Evolutionary conservation across 2,797 vertebrate species (phyloP), one percentile per base, ranked within the genome.

Genomic region (Naso thynnoides): DNA sequence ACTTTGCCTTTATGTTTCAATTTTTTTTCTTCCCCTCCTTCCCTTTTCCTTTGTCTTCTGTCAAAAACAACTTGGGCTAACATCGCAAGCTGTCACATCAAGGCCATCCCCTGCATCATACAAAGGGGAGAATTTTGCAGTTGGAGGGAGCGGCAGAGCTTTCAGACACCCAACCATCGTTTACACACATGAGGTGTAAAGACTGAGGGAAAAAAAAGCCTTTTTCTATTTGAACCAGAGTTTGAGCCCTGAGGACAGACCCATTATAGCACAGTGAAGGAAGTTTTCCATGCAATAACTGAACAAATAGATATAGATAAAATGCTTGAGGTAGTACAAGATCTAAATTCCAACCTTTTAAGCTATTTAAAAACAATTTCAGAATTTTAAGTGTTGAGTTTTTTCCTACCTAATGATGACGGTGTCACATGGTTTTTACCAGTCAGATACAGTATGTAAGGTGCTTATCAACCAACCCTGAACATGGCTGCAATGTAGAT

Each of bases 51-150:
- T 92, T 92, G 90, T 92, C 87, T 89, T 93, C 89, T 93, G 92
- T 94, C 92, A 94, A 93, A 94, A 92, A 86, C 84, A 93, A 93
- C 92, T 93, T 91, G 88, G 87, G 87, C 88, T 88, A 92, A 93
- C 92, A 93, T 83, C 60, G 87, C 84, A 79, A 87, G 86, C 89
- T 93, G 94, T 94, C 92, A 94, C 88, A 93, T 92, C 90, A 93
- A 90, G 91, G 89, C 87, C 91, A 91, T 89, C 78, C 76, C 78
- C 85, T 78, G 81, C 78, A 90, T 89, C 81, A 88, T 83, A 88
- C 79, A 88, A 90, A 87, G 77, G 69, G 78, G 78, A 84, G 68
- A 83, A 84, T 86, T 88, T 85, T 89, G 82, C 88, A 84, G 88
- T 84, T 81, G 83, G 79, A 77, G 83, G 70, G 76, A 44, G 67